Conservation (phyloP, 2,797 vertebrate genomes). For the Champsocephalus gunnari region DNA sequence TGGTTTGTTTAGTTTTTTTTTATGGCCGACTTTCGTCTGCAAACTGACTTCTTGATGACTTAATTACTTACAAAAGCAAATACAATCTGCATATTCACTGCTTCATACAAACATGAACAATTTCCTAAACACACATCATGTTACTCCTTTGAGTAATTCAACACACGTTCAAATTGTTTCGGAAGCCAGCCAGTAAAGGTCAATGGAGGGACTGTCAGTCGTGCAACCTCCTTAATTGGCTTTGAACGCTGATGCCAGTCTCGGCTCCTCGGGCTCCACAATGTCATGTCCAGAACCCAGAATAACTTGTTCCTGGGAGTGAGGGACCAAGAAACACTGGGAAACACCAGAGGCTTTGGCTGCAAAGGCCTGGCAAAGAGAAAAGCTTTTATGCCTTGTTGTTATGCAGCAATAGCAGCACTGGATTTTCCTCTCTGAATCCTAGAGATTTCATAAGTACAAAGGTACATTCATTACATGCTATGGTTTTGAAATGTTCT, state of each 20-base stretch:
- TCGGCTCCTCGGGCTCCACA: slow-evolving; percentile 12
- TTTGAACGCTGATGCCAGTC: slow-evolving; percentile 10
- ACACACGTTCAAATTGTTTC: neutral
- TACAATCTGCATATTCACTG: neutral
- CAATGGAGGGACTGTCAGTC: neutral
- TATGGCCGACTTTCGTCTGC: neutral
- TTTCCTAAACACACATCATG: slow-evolving; percentile 2
- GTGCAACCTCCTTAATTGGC: slow-evolving; percentile 2
- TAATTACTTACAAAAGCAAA: neutral
- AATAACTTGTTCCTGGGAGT: slow-evolving; percentile 10
- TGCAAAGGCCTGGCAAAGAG: slow-evolving; percentile 13
- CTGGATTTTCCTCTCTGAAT: slow-evolving; percentile 6
- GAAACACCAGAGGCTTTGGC: slow-evolving; percentile 27
- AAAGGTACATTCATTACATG: neutral
- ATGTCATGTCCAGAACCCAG: neutral
- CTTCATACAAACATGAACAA: neutral
- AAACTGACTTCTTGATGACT: slow-evolving; percentile 1
- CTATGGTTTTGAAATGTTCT: neutral
- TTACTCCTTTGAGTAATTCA: slow-evolving; percentile 3
- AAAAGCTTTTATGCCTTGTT: slow-evolving; percentile 1
- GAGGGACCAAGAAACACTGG: slow-evolving; percentile 11
- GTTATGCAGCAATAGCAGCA: slow-evolving; percentile 9
- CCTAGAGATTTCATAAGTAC: slow-evolving; percentile 6
- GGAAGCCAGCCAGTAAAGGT: slow-evolving; percentile 12
- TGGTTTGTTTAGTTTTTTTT: neutral